Evolutionary conservation across 1,140 invertebrate species (phyloP), one percentile per base, ranked within the genome.

Genomic region (Drosophila orena): DNA sequence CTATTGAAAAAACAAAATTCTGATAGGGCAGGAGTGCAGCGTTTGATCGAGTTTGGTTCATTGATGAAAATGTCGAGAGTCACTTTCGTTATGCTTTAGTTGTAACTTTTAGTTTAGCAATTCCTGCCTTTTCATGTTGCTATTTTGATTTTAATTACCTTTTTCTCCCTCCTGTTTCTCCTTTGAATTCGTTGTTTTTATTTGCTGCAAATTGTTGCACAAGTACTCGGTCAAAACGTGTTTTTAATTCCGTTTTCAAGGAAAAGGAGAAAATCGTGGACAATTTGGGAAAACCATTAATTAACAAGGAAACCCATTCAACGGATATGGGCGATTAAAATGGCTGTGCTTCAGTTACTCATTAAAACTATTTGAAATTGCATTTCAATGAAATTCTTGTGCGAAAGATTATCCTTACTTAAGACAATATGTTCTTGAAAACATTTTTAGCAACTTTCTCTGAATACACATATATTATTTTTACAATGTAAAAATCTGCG

Each of bases 91-190:
- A 42, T 64, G 54, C 52, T 58, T 70, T 71, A 56, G 66, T 43
- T 43, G 60, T 54, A 37, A 61, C 55, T 71, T 76, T 69, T 64
- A 68, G 55, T 70, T 70, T 35, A 49, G 43, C 46, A 61, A 74
- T 66, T 81, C 69, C 38, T 60, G 42, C 55, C 55, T 62, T 69
- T 88, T 88, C 55, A 72, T 64, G 50, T 76, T 79, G 54, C 60
- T 53, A 64, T 88, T 79, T 61, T 53, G 49, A 71, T 78, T 79
- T 65, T 81, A 83, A 88, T 76, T 86, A 85, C 78, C 59, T 47
- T 61, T 47, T 65, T 61, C 58, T 76, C 60, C 44, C 53, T 43
- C 52, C 50, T 50, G 37, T 61, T 59, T 76, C n/a, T 38, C 43
- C 30, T 8, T 44, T 42, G 3, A 3, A 27, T 22, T 55, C 8